These are phyloP conservation scores for Geophilus truncorum DNA, from an alignment of 2,888 invertebrate species.

Conservation along the genomic window DNA sequence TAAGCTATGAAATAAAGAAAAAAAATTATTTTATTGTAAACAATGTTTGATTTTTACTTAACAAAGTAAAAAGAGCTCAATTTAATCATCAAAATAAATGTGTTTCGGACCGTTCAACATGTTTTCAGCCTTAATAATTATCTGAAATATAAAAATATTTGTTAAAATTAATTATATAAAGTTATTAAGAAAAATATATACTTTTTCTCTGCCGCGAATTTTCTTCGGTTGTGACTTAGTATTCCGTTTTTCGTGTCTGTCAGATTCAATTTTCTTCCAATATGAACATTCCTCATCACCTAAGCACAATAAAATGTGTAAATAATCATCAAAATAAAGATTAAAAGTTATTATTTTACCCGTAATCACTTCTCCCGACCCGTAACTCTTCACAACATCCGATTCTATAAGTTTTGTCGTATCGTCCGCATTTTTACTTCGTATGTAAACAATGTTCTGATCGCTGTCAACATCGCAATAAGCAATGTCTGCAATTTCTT, in stretches of 20 bases:
- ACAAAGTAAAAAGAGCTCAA: too few species aligned
- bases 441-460: slow-evolving; percentile 58
- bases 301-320: slow-evolving; percentile 44
- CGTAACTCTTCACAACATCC: slow-evolving; percentile 49
- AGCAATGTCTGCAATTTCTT: slow-evolving; percentile 60
- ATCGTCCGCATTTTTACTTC: slow-evolving; percentile 55
- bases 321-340: too few species aligned
- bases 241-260: slow-evolving; percentile 55
- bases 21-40: too few species aligned
- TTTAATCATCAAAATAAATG: neutral
- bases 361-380: slow-evolving; percentile 34
- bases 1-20: too few species aligned
- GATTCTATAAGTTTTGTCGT: slow-evolving; percentile 51
- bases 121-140: neutral
- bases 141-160: too few species aligned
- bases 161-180: too few species aligned
- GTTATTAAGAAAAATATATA: too few species aligned
- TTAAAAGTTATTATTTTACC: slow-evolving; percentile 27
- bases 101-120: neutral
- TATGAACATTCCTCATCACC: slow-evolving; percentile 69
- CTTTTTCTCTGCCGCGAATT: neutral
- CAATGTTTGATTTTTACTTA: too few species aligned
- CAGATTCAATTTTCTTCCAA: slow-evolving; percentile 69
- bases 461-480: slow-evolving; percentile 77
- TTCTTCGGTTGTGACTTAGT: slow-evolving; percentile 51